Evolutionary conservation across 92 coral and sea anemone genomes (phyloP), one percentile per base, ranked within the genome.

Genomic region (Zoanthus sansibaricus): DNA sequence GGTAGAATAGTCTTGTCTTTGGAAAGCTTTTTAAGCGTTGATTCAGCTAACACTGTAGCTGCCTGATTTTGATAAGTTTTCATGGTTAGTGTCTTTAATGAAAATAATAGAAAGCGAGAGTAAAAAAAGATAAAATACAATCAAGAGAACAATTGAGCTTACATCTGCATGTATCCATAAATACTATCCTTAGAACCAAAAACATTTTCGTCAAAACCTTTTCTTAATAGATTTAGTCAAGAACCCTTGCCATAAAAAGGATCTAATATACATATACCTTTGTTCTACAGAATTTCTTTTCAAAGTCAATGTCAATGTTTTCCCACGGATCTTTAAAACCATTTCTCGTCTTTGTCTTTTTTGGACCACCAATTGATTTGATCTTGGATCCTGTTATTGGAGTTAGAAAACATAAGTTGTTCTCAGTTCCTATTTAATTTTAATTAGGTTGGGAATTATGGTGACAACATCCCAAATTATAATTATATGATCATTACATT

Each of bases 21-120:
- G 44, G 98, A 90, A 61, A 86, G 79, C 68, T 90, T 97, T 49
- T 96, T 94, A 75, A 97, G 78, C 1, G 98, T 95, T 17, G 94
- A 47, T 86, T 95, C 90, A 1, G 99, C 89, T 21, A 97, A 88
- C 9, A 94, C 90, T 6, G 97, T 97, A 10, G 97, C 89, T 72
- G 96, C 99, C 99, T 96, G 80, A 37, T 37, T 37, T 37, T 37
- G 42, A 37, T 37, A 37, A 2, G 4, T 37, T 37, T 37, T 37
- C 42, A 37, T 37, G 42, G 42, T 37, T 37, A 37, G 42, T 37
- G 42, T 37, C 42, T 37, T 37, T 37, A 37, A 37, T 37, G 42
- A 37, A 37, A 37, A 37, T 37, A 37, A 37, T 37, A 37, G 42
- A 37, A 37, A 37, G 42, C 42, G 3, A 37, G 42, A 37, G 42